These are phyloP conservation scores for Corydoras maculifer DNA, from an alignment of 2,113 vertebrate genomes.

Conservation along the genomic window DNA sequence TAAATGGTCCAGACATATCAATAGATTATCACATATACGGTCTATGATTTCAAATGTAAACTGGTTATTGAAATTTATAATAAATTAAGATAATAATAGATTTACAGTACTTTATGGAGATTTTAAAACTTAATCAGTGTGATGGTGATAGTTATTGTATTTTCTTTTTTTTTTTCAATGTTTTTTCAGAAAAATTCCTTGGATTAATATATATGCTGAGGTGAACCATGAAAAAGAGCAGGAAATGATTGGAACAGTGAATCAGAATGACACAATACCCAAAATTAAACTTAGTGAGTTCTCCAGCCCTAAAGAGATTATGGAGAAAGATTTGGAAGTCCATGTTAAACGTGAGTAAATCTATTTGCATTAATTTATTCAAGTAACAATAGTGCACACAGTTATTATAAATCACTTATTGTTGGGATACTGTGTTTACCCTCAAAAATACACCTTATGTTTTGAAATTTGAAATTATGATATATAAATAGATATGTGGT, in stretches of 20 bases:
- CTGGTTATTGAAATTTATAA: no score
- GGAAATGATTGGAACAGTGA: constrained; percentile 96
- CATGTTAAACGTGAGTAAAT: constrained; percentile 78
- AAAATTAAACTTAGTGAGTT: constrained; percentile 94
- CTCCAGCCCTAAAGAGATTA: constrained; percentile 84
- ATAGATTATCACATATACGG: no score
- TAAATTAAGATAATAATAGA: no score
- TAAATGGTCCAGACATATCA: no score
- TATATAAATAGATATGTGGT: neutral
- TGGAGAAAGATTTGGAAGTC: constrained; percentile 87
- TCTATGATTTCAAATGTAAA: no score
- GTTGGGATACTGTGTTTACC: no score
- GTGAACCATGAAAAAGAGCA: constrained; percentile 98
- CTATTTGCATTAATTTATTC: neutral
- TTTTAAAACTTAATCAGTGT: no score
- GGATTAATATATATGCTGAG: constrained; percentile 96
- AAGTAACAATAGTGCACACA: neutral
- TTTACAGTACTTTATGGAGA: no score
- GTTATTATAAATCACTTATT: no score
- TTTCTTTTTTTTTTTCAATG: neutral
- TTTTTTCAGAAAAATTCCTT: constrained; percentile 88
- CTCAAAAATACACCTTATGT: no score
- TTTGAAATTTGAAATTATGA: no score
- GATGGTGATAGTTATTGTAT: no score
- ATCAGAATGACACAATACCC: constrained; percentile 85